phyloP scores from a whole-genome alignment of 2,797 vertebrate genomes.

The Enteromius radiatus region DNA sequence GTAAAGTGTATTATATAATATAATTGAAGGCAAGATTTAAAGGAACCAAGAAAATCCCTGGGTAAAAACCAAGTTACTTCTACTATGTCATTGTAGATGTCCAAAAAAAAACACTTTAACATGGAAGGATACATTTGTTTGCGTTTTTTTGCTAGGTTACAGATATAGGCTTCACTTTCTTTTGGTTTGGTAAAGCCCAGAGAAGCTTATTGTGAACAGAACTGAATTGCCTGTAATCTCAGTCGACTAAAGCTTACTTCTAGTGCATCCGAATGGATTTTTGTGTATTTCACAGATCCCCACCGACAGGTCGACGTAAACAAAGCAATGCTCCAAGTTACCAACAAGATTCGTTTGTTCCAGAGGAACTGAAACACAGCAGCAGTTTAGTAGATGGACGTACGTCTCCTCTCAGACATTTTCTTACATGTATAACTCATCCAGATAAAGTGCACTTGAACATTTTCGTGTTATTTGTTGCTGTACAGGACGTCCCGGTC shows the following conservation, averaged over 20 bases:
- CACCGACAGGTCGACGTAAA: slow-evolving; percentile 65
- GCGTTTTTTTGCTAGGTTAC: neutral
- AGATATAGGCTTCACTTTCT: neutral
- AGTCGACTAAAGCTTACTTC: neutral
- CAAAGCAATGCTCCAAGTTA: slow-evolving; percentile 64
- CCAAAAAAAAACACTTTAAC: neutral
- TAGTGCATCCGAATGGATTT: neutral
- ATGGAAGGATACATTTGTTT: neutral
- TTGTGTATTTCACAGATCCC: slow-evolving; percentile 44
- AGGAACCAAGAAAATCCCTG: neutral
- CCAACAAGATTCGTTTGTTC: slow-evolving; percentile 61
- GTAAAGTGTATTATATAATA: neutral
- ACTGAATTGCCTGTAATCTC: neutral
- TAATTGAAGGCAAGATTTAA: neutral
- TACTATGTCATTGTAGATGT: neutral
- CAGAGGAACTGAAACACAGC: slow-evolving; percentile 66
- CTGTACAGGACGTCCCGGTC: slow-evolving; percentile 67
- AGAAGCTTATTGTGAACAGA: neutral
- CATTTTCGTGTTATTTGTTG: slow-evolving; percentile 19
- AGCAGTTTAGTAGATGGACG: slow-evolving; percentile 67
- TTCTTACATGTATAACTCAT: neutral
- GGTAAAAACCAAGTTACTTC: neutral
- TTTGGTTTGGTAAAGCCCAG: neutral
- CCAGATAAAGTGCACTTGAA: neutral
- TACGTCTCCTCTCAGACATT: slow-evolving; percentile 44